phyloP scores from a whole-genome alignment of 1,140 invertebrate species.

The Mya arenaria region DNA sequence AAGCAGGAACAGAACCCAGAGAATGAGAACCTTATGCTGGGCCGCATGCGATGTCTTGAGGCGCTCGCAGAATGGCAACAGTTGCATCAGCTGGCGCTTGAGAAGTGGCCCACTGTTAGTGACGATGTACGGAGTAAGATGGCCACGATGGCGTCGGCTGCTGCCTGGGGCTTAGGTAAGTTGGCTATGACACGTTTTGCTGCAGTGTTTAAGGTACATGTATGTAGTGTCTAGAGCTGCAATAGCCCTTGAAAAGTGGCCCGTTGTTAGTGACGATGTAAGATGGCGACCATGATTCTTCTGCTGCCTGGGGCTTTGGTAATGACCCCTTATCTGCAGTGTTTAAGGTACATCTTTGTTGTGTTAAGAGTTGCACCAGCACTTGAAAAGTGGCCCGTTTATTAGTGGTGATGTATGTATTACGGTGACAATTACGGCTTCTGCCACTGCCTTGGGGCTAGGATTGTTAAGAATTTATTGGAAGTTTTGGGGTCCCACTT shows the following conservation, averaged over 20 bases:
- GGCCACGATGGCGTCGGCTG: slow-evolving; percentile 94
- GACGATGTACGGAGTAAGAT: slow-evolving; percentile 91
- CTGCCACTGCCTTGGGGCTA: too few relatives aligned
- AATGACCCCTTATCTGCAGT: too few relatives aligned
- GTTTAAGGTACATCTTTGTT: too few relatives aligned
- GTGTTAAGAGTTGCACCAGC: too few relatives aligned
- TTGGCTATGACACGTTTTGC: too few relatives aligned
- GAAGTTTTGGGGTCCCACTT: too few relatives aligned
- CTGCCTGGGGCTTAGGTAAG: slow-evolving; percentile 94
- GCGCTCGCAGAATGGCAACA: slow-evolving; percentile 97
- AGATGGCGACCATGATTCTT: slow-evolving; percentile 96
- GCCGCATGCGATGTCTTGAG: slow-evolving; percentile 98
- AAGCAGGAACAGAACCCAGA: slow-evolving; percentile 80
- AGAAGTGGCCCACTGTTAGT: slow-evolving; percentile 86
- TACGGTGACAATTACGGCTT: too few relatives aligned
- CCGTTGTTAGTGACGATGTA: slow-evolving; percentile 84
- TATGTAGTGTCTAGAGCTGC: too few relatives aligned
- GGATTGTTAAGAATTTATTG: too few relatives aligned
- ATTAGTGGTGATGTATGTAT: too few relatives aligned
- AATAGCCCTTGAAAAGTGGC: slow-evolving; percentile 87
- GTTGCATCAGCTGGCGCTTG: slow-evolving; percentile 85
- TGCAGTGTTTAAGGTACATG: too few relatives aligned
- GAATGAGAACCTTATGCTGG: slow-evolving; percentile 92
- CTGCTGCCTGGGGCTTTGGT: slow-evolving; percentile 96
- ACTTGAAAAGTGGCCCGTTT: too few relatives aligned